phyloP scores from a whole-genome alignment of 2,888 invertebrate genomes.

The Oscheius sp. region DNA sequence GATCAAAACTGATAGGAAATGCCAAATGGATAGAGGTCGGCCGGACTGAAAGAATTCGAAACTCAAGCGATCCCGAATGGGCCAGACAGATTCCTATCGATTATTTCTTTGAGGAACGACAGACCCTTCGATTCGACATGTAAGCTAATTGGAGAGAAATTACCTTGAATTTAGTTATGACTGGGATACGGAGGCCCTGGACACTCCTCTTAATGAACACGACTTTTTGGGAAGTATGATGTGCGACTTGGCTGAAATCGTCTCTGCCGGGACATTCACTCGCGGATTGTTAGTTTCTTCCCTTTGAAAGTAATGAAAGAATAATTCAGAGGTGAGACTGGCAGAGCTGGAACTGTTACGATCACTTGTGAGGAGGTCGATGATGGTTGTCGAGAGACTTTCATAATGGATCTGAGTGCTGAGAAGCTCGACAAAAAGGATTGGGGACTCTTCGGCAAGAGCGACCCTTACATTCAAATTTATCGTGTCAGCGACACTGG shows the following conservation, averaged over 20 bases:
- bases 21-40: conserved; percentile 56
- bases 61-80: conserved; percentile 65
- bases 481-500: conserved; percentile 56
- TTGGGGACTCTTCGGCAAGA: conserved; percentile 56
- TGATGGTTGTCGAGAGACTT: conserved; percentile 47
- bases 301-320: neutral
- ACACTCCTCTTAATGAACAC: conserved; percentile 53
- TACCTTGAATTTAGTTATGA: conserved; percentile 64
- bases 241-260: conserved; percentile 75
- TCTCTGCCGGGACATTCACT: conserved; percentile 61
- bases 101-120: conserved; percentile 67
- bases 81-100: conserved; percentile 55
- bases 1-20: neutral
- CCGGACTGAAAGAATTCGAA: conserved; percentile 64
- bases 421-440: conserved; percentile 58
- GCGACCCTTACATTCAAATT: conserved; percentile 65
- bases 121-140: conserved; percentile 64
- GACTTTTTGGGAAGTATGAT: conserved; percentile 75
- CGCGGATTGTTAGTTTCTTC: conserved; percentile 12
- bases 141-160: conserved; percentile 31
- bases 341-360: conserved; percentile 48
- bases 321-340: conserved; percentile 43
- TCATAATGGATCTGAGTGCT: conserved; percentile 39
- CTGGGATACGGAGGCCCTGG: conserved; percentile 46
- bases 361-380: conserved; percentile 58